Evolutionary conservation across 2,888 invertebrate genomes (phyloP), one percentile per base, ranked within the genome.

Genomic region (Protonemura montana): DNA sequence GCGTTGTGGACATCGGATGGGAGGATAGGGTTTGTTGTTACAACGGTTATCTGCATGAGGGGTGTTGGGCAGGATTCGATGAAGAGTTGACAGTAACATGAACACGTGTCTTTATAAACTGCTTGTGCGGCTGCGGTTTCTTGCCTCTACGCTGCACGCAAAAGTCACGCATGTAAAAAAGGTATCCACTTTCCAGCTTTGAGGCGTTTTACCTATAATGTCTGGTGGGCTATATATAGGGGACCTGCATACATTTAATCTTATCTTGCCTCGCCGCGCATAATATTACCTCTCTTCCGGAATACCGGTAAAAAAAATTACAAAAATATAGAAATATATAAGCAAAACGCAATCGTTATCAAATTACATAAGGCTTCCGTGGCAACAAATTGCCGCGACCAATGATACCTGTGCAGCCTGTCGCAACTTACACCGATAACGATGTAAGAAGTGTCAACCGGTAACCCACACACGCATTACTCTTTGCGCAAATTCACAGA

Each of bases 231-330:
- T n/a, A n/a, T 59, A 59, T 7, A 59, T 59, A 59, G 59, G 59
- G 59, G 59, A 59, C 59, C 59, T 59, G 59, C 59, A 59, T 59
- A 59, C 59, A 59, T 59, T 59, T 59, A 59, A 59, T 59, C 59
- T 59, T 59, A 59, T 59, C 59, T 59, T 21, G 59, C 59, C 35
- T 35, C 10, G 35, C 5, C 35, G 3, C 35, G 35, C 35, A 35
- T 35, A 35, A 35, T 35, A 35, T 35, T 35, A 10, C 59, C 59
- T 59, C 21, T 59, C 13, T 59, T 59, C 59, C 59, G 59, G 59
- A 59, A 59, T 59, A 59, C 59, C 59, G 59, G 59, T 59, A 16
- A 59, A 59, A 59, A 59, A 59, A 21, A 59, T 1, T 16, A 59
- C 21, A 59, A 59, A 59, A 16, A 35, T 10, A 10, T 35, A 13